Conservation (phyloP, 2,113 vertebrate species). For the Sciurus niger region DNA sequence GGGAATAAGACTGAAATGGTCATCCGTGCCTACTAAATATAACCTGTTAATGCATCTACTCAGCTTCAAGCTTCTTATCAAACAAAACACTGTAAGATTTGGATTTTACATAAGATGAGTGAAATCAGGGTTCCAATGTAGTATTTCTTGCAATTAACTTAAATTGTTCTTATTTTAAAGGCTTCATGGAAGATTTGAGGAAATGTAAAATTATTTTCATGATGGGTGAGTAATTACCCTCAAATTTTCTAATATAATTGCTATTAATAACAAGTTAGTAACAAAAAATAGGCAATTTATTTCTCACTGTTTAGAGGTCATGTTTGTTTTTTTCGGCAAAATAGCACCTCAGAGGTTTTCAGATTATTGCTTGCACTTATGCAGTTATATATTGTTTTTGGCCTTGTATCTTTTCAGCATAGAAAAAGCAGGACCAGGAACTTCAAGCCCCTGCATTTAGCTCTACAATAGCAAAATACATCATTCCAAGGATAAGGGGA, state of each 20-base stretch:
- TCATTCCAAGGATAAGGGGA: neutral
- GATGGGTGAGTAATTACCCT: conserved; percentile 91
- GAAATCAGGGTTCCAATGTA: conserved; percentile 38
- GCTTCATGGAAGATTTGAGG: conserved; percentile 91
- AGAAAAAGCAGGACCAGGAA: neutral
- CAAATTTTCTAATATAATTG: conserved; percentile 49
- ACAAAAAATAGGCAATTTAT: neutral
- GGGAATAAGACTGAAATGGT: neutral
- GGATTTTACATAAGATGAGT: neutral
- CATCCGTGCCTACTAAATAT: neutral
- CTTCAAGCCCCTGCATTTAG: neutral
- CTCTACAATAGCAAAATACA: neutral
- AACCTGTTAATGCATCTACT: neutral
- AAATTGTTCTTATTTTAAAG: conserved; percentile 85
- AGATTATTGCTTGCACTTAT: neutral
- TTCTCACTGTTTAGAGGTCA: conserved; percentile 17
- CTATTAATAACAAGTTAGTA: neutral
- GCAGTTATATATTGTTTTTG: neutral
- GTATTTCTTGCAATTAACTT: conserved; percentile 68
- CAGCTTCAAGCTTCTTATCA: neutral
- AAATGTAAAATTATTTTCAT: conserved; percentile 96
- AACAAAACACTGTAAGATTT: neutral
- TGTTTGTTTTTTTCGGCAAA: neutral
- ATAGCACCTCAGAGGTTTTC: neutral
- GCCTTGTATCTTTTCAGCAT: neutral